Percentiles rank a stretch among this genome's conserved stretches.
Evolutionary conservation across 1,140 invertebrate genomes (phyloP).

Genomic region (Atta colombica): DNA sequence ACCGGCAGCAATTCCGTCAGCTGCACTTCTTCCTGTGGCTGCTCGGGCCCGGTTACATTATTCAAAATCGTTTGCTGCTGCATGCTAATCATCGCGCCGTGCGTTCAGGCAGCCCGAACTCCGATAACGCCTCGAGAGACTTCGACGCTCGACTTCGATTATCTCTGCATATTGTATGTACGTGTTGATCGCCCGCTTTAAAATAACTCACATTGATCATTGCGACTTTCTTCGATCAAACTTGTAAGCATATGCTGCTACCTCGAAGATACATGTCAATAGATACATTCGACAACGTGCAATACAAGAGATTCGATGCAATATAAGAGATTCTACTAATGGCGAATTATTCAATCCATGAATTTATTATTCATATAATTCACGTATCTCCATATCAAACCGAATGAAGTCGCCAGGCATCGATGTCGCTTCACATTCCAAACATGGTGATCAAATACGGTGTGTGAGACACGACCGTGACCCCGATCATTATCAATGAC

Average conservation of each 20-base stretch:
- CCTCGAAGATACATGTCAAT: not conserved
- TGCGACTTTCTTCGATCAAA: not conserved
- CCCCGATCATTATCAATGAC: conserved; percentile 21
- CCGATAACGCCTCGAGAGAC: conserved; percentile 34
- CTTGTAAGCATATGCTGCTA: not conserved
- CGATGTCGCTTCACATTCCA: conserved; percentile 20
- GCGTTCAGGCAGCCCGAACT: not conserved
- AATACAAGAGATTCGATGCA: not conserved
- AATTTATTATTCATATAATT: not conserved
- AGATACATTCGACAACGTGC: not conserved
- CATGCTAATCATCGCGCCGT: conserved; percentile 55
- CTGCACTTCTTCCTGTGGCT: conserved; percentile 80
- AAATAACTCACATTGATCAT: conserved; percentile 1
- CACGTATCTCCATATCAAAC: conserved; percentile 4
- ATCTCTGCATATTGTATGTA: conserved; percentile 36
- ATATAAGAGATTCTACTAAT: not conserved
- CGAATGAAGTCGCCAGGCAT: conserved; percentile 44
- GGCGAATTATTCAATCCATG: not conserved
- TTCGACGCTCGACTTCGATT: conserved; percentile 59
- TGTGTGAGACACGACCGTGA: not conserved
- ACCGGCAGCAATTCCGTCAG: conserved; percentile 84
- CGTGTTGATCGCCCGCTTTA: not conserved
- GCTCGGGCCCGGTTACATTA: conserved; percentile 68
- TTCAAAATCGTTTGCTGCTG: conserved; percentile 67
- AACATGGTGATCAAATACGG: not conserved